phyloP scores from a whole-genome alignment of 2,797 vertebrate species.

The Smutsia temminckii region DNA sequence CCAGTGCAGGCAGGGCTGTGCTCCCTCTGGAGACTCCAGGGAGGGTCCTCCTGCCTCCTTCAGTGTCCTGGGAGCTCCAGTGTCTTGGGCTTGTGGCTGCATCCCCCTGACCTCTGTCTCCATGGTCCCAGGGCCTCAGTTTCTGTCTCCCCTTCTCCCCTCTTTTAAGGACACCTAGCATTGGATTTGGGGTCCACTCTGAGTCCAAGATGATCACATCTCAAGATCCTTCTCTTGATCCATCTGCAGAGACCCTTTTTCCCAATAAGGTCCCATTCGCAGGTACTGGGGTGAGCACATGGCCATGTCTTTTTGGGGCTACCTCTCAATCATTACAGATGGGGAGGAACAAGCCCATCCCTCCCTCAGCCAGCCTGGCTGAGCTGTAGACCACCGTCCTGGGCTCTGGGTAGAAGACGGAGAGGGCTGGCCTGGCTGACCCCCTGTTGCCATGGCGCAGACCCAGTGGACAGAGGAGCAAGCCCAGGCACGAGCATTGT shows the following conservation, averaged over 20 bases:
- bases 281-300: not conserved
- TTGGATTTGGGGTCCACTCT: not conserved
- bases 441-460: no score
- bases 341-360: not conserved
- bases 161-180: not conserved
- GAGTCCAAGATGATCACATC: not conserved
- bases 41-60: not conserved
- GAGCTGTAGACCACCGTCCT: not conserved
- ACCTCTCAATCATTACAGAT: not conserved
- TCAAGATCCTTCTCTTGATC: not conserved
- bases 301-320: not conserved
- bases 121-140: rapidly evolving
- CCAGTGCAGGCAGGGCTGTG: rapidly evolving
- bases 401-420: not conserved
- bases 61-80: not conserved
- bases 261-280: not conserved
- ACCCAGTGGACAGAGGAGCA: no score
- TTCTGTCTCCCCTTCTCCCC: not conserved
- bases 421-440: not conserved
- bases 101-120: not conserved
- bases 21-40: rapidly evolving
- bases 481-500: not conserved
- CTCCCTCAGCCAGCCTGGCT: not conserved
- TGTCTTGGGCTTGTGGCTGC: rapidly evolving
- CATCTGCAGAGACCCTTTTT: not conserved